Evolutionary conservation across 1,140 invertebrate species (phyloP).

Genomic region (Belonocnema kinseyi): DNA sequence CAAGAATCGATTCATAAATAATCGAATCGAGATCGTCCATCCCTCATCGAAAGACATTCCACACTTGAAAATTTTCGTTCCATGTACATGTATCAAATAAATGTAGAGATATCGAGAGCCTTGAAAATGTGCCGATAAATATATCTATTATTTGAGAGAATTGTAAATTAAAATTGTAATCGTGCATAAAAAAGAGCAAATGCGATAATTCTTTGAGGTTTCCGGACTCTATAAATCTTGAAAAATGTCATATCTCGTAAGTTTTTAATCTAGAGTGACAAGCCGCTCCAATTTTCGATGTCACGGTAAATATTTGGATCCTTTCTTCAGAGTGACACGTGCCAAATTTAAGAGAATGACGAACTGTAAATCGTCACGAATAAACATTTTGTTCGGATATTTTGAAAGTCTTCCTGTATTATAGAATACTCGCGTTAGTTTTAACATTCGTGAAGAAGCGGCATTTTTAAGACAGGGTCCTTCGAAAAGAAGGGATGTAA

Average conservation of each 20-base stretch:
- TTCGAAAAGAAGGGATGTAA: conserved; percentile 28
- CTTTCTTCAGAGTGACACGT: conserved; percentile 30
- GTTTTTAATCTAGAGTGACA: conserved; percentile 26
- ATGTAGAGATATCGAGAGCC: conserved; percentile 10
- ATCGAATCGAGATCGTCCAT: too few species aligned
- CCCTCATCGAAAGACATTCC: neutral
- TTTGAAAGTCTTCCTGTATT: conserved; percentile 31
- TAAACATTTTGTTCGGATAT: conserved; percentile 6
- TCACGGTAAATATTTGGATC: conserved; percentile 24
- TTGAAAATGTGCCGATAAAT: conserved; percentile 2
- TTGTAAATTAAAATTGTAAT: conserved; percentile 7
- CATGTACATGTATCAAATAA: neutral
- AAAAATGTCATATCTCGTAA: neutral
- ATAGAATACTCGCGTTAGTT: conserved; percentile 29
- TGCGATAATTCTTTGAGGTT: neutral
- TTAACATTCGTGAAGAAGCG: neutral
- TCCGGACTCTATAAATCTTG: neutral
- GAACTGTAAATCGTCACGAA: conserved; percentile 7
- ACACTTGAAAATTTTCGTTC: neutral
- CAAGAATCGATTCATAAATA: neutral
- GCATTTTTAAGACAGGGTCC: conserved; percentile 12
- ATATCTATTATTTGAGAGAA: neutral
- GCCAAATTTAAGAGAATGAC: conserved; percentile 29
- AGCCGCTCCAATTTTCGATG: conserved; percentile 20
- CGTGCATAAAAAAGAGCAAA: neutral